Base-by-base conservation (phyloP, 2,113 vertebrate genomes). In the Neogale vison region DNA sequence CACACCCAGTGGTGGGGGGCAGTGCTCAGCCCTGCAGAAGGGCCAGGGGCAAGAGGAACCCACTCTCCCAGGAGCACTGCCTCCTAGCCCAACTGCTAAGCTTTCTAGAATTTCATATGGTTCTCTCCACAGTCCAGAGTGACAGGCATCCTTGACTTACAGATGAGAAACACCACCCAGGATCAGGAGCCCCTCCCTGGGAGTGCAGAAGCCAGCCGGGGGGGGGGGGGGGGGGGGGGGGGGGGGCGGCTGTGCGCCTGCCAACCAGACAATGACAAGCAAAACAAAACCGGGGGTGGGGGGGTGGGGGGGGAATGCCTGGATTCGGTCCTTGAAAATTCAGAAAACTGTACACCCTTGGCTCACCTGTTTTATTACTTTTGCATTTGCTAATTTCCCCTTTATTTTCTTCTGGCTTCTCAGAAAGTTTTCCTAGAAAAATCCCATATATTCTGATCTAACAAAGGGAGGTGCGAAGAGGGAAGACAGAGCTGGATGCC, bases 351-450 rank as follows among this genome's bases (percentile, higher is more conserved):
- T n/a, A 23, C 39, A 21, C 26, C 18, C 23, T n/a, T 4, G n/a
- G 76, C 47, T 86, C 31, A 24, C 61, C 63, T 84, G 74, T 52
- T 69, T 50, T 15, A 59, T 82, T 65, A 69, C 59, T 92, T 83
- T 9, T 57, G 77, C 31, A 47, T 86, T 89, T 86, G 87, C n/a
- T 88, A 82, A 42, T 81, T 39, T 55, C 63, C 17, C 36, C 59
- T 57, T 76, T 76, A 20, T 55, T 86, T 96, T 87, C 74, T 82
- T 13, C 65, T 77, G 52, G 6, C 85, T 87, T 90, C 92, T 89
- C 42, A 65, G 71, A 92, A 77, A 88, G 72, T 9, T 67, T 81
- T 67, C 31, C 82, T 12, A 87, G 59, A 63, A 86, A 94, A 95
- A 74, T 42, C 23, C n/a, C 36, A 45, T 1, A n/a, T 57, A 57